A percentile compares a stretch with the other conserved stretches of the same genome.
Conservation (phyloP, 1,140 invertebrate genomes). For the Brachionus sp. region DNA sequence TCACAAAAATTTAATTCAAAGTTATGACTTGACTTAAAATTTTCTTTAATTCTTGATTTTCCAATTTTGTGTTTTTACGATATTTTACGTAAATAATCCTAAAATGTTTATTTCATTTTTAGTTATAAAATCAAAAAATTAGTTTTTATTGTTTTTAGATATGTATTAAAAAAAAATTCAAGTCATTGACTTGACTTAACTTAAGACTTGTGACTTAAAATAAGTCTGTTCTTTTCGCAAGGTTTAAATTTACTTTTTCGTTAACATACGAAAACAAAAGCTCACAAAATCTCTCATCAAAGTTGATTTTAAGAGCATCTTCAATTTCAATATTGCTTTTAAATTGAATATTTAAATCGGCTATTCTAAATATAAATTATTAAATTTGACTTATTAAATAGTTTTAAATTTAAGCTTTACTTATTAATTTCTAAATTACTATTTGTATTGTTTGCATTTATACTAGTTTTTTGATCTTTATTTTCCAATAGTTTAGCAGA, state of each 20-base stretch:
- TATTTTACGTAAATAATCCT: too few relatives aligned
- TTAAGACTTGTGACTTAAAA: too few relatives aligned
- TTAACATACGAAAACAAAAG: background rate
- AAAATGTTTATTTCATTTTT: too few relatives aligned
- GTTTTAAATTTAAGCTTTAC: background rate
- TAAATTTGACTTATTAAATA: background rate
- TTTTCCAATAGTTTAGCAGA: background rate
- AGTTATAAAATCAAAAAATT: too few relatives aligned
- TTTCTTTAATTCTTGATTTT: too few relatives aligned
- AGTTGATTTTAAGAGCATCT: conserved; percentile 5
- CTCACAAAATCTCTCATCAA: conserved; percentile 9
- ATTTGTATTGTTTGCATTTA: background rate
- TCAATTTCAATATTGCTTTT: background rate
- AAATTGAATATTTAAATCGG: conserved; percentile 11
- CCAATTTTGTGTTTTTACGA: too few relatives aligned
- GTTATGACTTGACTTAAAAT: too few relatives aligned
- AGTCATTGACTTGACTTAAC: too few relatives aligned
- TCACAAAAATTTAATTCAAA: too few relatives aligned
- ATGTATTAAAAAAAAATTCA: too few relatives aligned
- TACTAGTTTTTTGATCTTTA: background rate
- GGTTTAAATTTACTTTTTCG: background rate
- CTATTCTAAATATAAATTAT: background rate
- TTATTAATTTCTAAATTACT: conserved; percentile 5
- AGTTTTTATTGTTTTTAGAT: too few relatives aligned
- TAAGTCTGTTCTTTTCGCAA: too few relatives aligned